phyloP scores from a whole-genome alignment of 2,113 vertebrate genomes.

The Petromus typicus region DNA sequence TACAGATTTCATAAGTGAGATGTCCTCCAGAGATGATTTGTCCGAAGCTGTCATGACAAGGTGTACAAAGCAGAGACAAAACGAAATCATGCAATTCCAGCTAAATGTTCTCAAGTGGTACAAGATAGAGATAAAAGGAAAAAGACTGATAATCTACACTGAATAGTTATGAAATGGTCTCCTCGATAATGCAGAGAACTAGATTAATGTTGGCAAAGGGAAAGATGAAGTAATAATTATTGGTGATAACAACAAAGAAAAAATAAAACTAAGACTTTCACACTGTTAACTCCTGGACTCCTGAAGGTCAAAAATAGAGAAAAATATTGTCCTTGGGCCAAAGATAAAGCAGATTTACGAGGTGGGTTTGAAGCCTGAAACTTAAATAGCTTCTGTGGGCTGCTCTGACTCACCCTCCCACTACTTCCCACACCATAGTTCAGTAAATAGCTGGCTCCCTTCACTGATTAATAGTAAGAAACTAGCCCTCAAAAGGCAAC shows the following conservation, averaged over 20 bases:
- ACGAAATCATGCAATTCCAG: not conserved
- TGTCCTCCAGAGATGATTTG: not conserved
- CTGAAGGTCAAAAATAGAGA: not conserved
- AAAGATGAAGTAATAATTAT: not conserved
- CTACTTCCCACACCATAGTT: conserved; percentile 13
- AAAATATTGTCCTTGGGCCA: not conserved
- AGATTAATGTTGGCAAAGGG: not conserved
- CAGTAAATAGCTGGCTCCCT: conserved; percentile 47
- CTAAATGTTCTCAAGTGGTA: not conserved
- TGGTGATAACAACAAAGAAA: not conserved
- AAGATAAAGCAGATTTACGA: conserved; percentile 41
- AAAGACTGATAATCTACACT: not conserved
- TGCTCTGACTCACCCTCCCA: conserved; percentile 47
- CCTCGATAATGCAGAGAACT: not conserved
- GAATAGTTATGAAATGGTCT: not conserved
- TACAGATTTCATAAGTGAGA: not conserved
- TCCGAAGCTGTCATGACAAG: not conserved
- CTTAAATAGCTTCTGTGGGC: conserved; percentile 51
- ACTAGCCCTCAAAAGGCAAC: conserved; percentile 6
- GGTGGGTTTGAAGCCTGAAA: conserved; percentile 53
- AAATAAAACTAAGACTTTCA: not conserved
- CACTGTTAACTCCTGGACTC: not conserved
- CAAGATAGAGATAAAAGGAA: not conserved
- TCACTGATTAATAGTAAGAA: conserved; percentile 61
- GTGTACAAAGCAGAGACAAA: not conserved